Conservation (phyloP, 2,113 vertebrate species). For the Vulpes ferrilata region DNA sequence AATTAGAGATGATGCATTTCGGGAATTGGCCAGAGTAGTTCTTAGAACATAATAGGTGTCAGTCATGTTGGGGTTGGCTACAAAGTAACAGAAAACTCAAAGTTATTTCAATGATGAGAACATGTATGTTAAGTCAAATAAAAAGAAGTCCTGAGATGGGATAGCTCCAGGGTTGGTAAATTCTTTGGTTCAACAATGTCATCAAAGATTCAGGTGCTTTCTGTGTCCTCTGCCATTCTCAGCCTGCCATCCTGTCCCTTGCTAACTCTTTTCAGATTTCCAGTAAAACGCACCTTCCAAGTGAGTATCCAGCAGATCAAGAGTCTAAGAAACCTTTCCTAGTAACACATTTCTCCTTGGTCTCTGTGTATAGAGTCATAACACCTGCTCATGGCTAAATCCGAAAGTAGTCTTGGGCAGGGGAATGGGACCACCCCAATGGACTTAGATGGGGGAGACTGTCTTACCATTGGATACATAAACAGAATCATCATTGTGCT, state of each 20-base stretch:
- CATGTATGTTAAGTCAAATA: background rate
- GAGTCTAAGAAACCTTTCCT: background rate
- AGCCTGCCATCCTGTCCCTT: background rate
- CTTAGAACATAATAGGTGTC: background rate
- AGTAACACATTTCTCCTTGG: background rate
- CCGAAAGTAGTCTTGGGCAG: background rate
- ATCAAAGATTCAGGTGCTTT: background rate
- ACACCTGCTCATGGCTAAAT: background rate
- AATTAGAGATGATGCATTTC: background rate
- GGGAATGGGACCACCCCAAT: fast-evolving
- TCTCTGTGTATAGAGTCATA: background rate
- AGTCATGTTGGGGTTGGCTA: background rate
- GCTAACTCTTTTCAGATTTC: background rate
- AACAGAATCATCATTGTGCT: background rate
- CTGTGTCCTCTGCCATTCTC: background rate
- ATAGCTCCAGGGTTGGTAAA: background rate
- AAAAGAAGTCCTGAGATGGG: background rate
- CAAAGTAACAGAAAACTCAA: conserved; percentile 6
- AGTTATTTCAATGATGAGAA: background rate
- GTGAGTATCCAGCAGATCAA: background rate
- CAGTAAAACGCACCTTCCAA: background rate
- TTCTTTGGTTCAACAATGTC: background rate
- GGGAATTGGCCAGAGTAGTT: background rate
- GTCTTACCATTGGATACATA: background rate
- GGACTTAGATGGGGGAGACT: background rate